Percentiles rank a stretch among this genome's conserved stretches.
Evolutionary conservation across 1,140 invertebrate genomes (phyloP).

Genomic region (silkworm (Bombyx mori)): DNA sequence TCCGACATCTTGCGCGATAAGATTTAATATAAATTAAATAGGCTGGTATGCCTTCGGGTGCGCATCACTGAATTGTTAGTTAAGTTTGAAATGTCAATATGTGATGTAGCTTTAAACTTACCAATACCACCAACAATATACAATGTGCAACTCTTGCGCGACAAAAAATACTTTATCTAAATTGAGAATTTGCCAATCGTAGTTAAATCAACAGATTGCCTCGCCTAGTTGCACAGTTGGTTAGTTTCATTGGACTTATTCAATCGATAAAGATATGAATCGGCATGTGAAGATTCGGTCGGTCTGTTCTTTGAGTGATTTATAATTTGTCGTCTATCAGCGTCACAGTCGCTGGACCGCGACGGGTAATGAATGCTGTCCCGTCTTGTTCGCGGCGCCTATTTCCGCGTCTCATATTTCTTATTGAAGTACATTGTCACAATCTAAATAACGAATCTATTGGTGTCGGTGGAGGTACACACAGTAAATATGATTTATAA

Average conservation of each 20-base stretch:
- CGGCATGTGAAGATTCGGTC: slow-evolving; percentile 20
- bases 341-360: slow-evolving; percentile 30
- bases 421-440: slow-evolving; percentile 20
- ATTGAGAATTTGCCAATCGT: background rate
- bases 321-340: slow-evolving; percentile 28
- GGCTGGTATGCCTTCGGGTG: too few species aligned
- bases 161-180: too few species aligned
- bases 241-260: slow-evolving; percentile 18
- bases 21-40: too few species aligned
- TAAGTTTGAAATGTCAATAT: too few species aligned
- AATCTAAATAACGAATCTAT: slow-evolving; percentile 17
- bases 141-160: too few species aligned
- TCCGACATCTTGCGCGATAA: too few species aligned
- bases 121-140: too few species aligned
- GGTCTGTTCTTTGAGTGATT: slow-evolving; percentile 32
- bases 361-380: slow-evolving; percentile 30
- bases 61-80: too few species aligned
- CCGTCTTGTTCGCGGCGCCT: slow-evolving; percentile 20
- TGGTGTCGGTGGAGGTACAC: background rate
- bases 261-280: slow-evolving; percentile 19
- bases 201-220: background rate
- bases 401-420: slow-evolving; percentile 47
- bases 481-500: too few species aligned
- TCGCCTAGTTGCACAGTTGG: background rate
- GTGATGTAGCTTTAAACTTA: too few species aligned